These are phyloP conservation scores for Melolontha melolontha DNA, from an alignment of 2,888 invertebrate species.

Conservation along the genomic window DNA sequence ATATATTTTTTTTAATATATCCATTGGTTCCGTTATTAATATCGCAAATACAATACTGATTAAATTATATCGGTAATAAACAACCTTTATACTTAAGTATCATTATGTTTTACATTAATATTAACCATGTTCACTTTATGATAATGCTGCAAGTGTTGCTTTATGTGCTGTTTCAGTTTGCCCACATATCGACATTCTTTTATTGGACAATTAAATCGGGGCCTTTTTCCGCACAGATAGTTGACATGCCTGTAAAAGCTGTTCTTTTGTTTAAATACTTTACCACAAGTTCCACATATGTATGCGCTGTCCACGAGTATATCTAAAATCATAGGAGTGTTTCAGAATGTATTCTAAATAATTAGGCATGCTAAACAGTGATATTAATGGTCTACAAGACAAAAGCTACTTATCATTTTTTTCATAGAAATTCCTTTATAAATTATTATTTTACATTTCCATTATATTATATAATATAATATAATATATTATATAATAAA, in stretches of 20 bases:
- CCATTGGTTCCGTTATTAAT: neutral
- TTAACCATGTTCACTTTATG: slow-evolving; percentile 22
- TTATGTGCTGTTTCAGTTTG: slow-evolving; percentile 49
- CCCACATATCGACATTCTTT: slow-evolving; percentile 49
- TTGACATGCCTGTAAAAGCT: slow-evolving; percentile 50
- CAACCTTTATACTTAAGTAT: neutral
- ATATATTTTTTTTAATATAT: too few relatives aligned
- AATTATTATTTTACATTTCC: too few relatives aligned
- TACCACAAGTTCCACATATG: slow-evolving; percentile 56
- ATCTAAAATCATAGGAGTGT: slow-evolving; percentile 18
- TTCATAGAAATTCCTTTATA: neutral
- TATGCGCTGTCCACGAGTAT: slow-evolving; percentile 15
- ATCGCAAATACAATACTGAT: slow-evolving; percentile 1
- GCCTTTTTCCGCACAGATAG: slow-evolving; percentile 54
- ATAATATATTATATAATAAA: too few relatives aligned
- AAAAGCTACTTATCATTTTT: slow-evolving; percentile 18
- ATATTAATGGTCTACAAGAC: neutral
- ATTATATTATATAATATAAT: too few relatives aligned
- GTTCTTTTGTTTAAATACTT: slow-evolving; percentile 46
- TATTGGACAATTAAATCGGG: slow-evolving; percentile 52
- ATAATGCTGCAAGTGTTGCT: slow-evolving; percentile 43
- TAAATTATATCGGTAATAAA: neutral
- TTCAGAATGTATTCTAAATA: neutral
- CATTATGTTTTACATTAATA: neutral
- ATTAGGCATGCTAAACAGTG: neutral